Evolutionary conservation across 2,888 invertebrate species (phyloP).

Genomic region (Morinoia aosen): DNA sequence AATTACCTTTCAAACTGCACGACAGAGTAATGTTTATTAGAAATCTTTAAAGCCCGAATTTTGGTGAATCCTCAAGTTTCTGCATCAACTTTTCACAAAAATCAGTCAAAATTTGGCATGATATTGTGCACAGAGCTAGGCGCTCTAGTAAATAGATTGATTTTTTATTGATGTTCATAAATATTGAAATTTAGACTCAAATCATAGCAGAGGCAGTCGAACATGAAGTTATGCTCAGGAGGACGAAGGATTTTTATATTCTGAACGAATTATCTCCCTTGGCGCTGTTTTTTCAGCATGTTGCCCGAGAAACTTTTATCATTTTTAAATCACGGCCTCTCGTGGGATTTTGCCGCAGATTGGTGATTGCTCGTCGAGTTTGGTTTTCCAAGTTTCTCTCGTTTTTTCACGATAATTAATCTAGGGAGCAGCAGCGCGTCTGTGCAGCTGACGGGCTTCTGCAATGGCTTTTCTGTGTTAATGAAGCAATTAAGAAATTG

Average conservation of each 20-base stretch:
- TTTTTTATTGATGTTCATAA: too few relatives aligned
- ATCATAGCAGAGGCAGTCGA: too few relatives aligned
- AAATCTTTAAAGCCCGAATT: not conserved
- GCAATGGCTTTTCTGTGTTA: slow-evolving; percentile 48
- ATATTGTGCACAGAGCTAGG: too few relatives aligned
- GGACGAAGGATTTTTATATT: too few relatives aligned
- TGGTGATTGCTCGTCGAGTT: not conserved
- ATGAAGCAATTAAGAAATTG: slow-evolving; percentile 43
- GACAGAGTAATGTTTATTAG: not conserved
- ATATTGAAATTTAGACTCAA: not conserved
- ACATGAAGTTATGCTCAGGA: too few relatives aligned
- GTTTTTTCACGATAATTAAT: slow-evolving; percentile 33
- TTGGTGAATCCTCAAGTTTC: not conserved
- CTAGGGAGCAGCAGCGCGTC: not conserved
- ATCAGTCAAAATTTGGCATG: too few relatives aligned
- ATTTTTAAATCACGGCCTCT: not conserved
- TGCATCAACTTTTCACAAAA: too few relatives aligned
- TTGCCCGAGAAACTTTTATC: not conserved
- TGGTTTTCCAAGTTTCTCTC: not conserved
- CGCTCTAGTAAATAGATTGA: too few relatives aligned
- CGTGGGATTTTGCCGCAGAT: not conserved
- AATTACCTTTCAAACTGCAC: not conserved
- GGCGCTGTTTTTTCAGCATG: not conserved
- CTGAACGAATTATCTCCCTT: not conserved
- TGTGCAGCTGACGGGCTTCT: slow-evolving; percentile 26